Base-by-base conservation (phyloP, 2,797 vertebrate species). In the Columba guinea region DNA sequence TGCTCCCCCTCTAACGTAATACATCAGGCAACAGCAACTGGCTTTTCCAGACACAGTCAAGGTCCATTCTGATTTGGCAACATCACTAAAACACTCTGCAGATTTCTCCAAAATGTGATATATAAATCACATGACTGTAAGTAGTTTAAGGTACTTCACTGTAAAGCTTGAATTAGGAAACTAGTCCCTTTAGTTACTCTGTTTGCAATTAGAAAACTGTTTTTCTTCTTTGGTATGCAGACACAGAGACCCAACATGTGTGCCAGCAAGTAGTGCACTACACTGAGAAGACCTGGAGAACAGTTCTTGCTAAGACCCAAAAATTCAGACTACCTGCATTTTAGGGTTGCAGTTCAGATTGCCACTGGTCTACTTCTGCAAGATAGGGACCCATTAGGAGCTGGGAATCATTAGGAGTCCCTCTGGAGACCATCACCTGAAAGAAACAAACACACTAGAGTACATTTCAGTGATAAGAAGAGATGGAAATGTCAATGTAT, bases 191-290 rank as follows among this genome's bases (percentile, higher is more conserved):
- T 52, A 28, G 26, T 73, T 59, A n/a, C 6, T 77, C 77, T 35
- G 34, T 49, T 63, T 74, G 14, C 85, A 62, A 37, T 26, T 34
- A 75, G 21, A 86, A 71, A 71, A 26, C 21, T 30, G 3, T 0
- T 67, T 86, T 71, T 56, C 26, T 88, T 81, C 9, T n/a, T 46
- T 32, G 65, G 12, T 11, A 34, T 20, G 17, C 53, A 58, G 34
- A 48, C 4, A 52, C 10, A 30, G 5, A 59, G 12, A 17, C 7
- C 21, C 30, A 44, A 8, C 11, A 11, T 1, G 0, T 39, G 10
- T 1, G 26, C 5, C 68, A 67, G n/a, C 13, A 60, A 60, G 21
- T 2, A 64, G 6, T 34, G 22, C 9, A 3, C 15, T 48, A 14
- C 10, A 52, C 4, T 5, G 10, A 32, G 23, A 13, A 80, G 30